Percentiles rank a stretch among this genome's conserved stretches.
Conservation (phyloP, 2,113 vertebrate species). For the Oostethus manadensis region DNA sequence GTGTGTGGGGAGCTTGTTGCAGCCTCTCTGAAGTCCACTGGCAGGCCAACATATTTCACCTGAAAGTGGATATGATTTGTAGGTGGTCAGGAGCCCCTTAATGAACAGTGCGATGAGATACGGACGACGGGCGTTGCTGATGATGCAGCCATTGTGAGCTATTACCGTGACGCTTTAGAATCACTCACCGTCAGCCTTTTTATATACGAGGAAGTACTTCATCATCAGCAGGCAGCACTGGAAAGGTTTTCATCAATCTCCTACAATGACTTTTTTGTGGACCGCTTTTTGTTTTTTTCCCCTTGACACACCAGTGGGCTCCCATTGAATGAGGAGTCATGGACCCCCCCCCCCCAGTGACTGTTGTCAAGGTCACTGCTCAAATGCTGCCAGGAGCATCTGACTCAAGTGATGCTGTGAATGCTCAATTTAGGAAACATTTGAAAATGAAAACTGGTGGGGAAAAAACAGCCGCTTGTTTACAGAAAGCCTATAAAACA, state of each 20-base stretch:
- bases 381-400: slow-evolving; percentile 54
- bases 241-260: slow-evolving; percentile 53
- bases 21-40: slow-evolving; percentile 23
- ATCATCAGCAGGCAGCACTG: slow-evolving; percentile 49
- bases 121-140: slow-evolving; percentile 56
- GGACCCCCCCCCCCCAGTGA: slow-evolving; percentile 25
- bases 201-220: slow-evolving; percentile 37
- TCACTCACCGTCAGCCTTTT: slow-evolving; percentile 46
- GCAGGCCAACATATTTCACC: slow-evolving; percentile 36
- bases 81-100: slow-evolving; percentile 40
- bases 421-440: slow-evolving; percentile 14
- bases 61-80: slow-evolving; percentile 57
- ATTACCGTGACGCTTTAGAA: slow-evolving; percentile 55
- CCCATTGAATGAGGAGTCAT: slow-evolving; percentile 36
- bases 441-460: neutral
- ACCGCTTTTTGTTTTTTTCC: slow-evolving; percentile 1
- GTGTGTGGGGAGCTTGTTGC: slow-evolving; percentile 29
- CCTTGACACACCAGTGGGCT: slow-evolving; percentile 30
- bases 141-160: slow-evolving; percentile 60
- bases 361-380: slow-evolving; percentile 54
- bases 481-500: too few species aligned
- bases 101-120: slow-evolving; percentile 60
- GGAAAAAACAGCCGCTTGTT: neutral
- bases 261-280: slow-evolving; percentile 32
- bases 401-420: slow-evolving; percentile 42